Percentiles rank a stretch among this genome's conserved stretches.
Evolutionary conservation across 2,888 invertebrate genomes (phyloP).

Genomic region (Epicampocera succincta): DNA sequence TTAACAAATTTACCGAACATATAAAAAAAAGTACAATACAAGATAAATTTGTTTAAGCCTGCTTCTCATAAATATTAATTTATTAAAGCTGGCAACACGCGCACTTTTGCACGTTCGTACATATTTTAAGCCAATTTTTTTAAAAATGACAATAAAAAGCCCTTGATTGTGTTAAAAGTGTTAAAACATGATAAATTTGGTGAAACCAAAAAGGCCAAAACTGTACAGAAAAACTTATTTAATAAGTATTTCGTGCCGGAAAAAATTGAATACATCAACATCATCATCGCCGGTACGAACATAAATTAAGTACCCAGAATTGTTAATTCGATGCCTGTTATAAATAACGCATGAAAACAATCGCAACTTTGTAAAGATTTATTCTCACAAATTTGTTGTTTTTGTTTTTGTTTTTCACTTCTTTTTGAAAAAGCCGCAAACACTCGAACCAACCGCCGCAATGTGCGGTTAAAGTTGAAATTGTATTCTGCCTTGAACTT

Average conservation of each 20-base stretch:
- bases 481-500: slow-evolving; percentile 54
- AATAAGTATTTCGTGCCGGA: neutral
- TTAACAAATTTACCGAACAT: neutral
- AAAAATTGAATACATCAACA: slow-evolving; percentile 11
- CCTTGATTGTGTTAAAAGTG: slow-evolving; percentile 30
- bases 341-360: too few relatives aligned
- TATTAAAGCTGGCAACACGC: slow-evolving; percentile 2
- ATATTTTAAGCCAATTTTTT: neutral
- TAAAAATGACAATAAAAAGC: slow-evolving; percentile 18
- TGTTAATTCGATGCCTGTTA: neutral
- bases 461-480: slow-evolving; percentile 27
- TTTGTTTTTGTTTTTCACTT: too few relatives aligned
- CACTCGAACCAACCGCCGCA: neutral
- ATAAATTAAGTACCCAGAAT: slow-evolving; percentile 40
- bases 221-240: neutral
- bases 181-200: slow-evolving; percentile 51
- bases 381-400: neutral
- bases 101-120: neutral
- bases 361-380: neutral
- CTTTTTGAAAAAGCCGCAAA: neutral
- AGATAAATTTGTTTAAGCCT: neutral
- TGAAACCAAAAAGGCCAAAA: slow-evolving; percentile 4
- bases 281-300: slow-evolving; percentile 12
- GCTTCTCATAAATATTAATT: slow-evolving; percentile 44
- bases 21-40: neutral